Evolutionary conservation across 1,140 invertebrate species (phyloP), one percentile per base, ranked within the genome.

Genomic region (Lycorma delicatula): DNA sequence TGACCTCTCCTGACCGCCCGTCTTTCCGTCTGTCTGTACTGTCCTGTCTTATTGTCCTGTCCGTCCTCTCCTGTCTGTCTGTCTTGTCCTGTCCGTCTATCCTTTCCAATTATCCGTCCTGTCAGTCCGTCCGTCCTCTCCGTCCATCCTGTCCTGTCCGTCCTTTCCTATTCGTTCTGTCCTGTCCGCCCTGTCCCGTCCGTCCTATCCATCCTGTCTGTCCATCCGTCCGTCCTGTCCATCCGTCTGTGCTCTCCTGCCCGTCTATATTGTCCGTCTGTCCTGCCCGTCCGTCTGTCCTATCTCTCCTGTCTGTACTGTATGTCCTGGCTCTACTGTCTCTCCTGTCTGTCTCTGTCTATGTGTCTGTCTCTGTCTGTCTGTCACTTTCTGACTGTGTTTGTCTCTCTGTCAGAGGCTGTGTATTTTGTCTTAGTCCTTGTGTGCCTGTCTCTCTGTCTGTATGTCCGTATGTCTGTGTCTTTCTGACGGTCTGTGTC

Each of bases 381-480:
- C 52, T 54, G 29, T 54, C 31, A 38, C 52, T 54, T 4, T 54
- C 31, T 54, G 22, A 38, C 36, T 54, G 6, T 54, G 22, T 54
- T 18, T 54, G 16, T 41, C 52, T 38, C 31, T 54, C 52, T 54
- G 5, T 54, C 31, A 38, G 22, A 38, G 3, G 36, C 31, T 54
- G 20, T 54, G n/a, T n/a, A n/a, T n/a, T n/a, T n/a, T n/a, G n/a
- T n/a, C n/a, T n/a, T n/a, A n/a, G n/a, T n/a, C n/a, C n/a, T n/a
- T n/a, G n/a, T n/a, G n/a, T n/a, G n/a, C n/a, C 31, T 54, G 6
- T 54, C 31, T 57, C 56, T 57, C 20, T 51, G 36, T 57, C 34
- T 57, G 36, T 57, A 26, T 57, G 36, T 57, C 56, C 51, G 28
- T 57, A 27, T 31, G 29, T 51, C 29, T 51, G 9, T 51, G 27